Conservation (phyloP, 2,888 invertebrate species). For the Achlya flavicornis region DNA sequence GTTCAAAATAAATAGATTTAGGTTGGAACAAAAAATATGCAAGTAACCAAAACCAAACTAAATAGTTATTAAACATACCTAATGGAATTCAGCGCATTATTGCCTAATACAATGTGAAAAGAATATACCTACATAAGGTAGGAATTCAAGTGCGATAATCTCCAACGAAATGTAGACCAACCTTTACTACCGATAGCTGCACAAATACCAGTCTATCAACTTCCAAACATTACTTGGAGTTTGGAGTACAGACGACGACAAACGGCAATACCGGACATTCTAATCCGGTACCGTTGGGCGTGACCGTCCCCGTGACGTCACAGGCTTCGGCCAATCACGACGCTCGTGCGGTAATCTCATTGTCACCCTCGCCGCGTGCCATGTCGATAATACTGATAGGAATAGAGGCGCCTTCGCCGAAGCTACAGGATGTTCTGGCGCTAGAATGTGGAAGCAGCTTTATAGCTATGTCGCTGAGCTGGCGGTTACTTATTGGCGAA, state of each 20-base stretch:
- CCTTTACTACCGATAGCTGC: not conserved
- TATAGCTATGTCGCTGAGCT: not conserved
- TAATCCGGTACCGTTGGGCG: conserved; percentile 68
- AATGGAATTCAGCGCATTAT: too few species aligned
- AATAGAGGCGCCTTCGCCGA: conserved; percentile 13
- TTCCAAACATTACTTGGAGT: conserved; percentile 5
- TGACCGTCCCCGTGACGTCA: conserved; percentile 72
- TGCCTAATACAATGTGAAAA: too few species aligned
- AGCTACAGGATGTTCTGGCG: conserved; percentile 4
- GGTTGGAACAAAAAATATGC: too few species aligned
- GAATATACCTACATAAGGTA: too few species aligned
- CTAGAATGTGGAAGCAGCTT: not conserved
- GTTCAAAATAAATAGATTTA: too few species aligned
- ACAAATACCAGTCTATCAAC: not conserved
- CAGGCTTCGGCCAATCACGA: conserved; percentile 61
- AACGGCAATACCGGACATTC: conserved; percentile 50
- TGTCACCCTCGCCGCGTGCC: conserved; percentile 58
- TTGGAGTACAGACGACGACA: conserved; percentile 6
- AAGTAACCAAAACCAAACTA: too few species aligned
- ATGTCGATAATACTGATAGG: conserved; percentile 15
- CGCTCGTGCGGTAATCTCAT: conserved; percentile 51
- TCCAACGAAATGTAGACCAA: not conserved
- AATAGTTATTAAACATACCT: too few species aligned
- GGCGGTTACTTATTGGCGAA: conserved; percentile 1
- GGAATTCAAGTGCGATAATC: not conserved